Conservation (phyloP, 2,113 vertebrate species). For the Beaufortia kweichowensis region DNA sequence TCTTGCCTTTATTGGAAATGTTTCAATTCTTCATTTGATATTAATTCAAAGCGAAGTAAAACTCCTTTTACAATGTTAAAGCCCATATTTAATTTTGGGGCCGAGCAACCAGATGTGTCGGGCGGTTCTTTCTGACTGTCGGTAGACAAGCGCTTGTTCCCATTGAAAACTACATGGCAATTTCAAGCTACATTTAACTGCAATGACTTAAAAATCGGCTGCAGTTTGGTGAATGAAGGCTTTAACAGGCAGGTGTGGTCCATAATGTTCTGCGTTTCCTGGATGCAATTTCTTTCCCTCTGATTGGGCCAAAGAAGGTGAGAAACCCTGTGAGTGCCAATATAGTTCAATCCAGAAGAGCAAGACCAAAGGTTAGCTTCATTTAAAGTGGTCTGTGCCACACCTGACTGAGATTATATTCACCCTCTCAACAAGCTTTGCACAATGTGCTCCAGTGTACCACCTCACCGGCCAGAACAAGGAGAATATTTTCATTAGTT, state of each 20-base stretch:
- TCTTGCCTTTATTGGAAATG: not conserved
- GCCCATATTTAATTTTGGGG: slow-evolving; percentile 36
- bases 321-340: slow-evolving; percentile 40
- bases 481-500: not conserved
- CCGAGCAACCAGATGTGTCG: slow-evolving; percentile 44
- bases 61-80: slow-evolving; percentile 34
- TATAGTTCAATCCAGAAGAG: slow-evolving; percentile 18
- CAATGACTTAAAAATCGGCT: slow-evolving; percentile 54
- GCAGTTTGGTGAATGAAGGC: slow-evolving; percentile 52
- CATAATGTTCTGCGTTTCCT: slow-evolving; percentile 51
- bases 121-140: slow-evolving; percentile 54
- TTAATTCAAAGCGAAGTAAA: not conserved
- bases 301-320: slow-evolving; percentile 59
- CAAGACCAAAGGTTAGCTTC: slow-evolving; percentile 25
- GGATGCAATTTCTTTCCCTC: slow-evolving; percentile 51
- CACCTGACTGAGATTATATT: not conserved
- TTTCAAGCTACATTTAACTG: slow-evolving; percentile 69
- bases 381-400: slow-evolving; percentile 27
- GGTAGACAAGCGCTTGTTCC: slow-evolving; percentile 53
- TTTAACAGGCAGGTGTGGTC: slow-evolving; percentile 55
- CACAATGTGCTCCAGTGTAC: not conserved
- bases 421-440: not conserved
- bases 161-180: slow-evolving; percentile 53
- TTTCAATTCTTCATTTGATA: not conserved
- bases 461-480: not conserved